Evolutionary conservation across 2,888 invertebrate genomes (phyloP).

Genomic region (Adineta ricciae): DNA sequence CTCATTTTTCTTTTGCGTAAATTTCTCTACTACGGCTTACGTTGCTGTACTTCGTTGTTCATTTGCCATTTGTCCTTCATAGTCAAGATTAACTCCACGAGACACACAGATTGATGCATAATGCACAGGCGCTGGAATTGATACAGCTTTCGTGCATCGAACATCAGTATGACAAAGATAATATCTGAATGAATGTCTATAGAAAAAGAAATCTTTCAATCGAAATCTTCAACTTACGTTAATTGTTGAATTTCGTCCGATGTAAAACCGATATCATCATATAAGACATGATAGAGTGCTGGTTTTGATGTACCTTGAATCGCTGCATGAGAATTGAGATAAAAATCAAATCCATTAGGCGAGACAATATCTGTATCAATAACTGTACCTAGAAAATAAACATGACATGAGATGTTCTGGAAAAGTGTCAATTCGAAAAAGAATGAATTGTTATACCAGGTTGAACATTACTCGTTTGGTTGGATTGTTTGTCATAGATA

Average conservation of each 20-base stretch:
- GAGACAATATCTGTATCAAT: background rate
- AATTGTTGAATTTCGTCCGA: background rate
- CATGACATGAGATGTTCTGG: too few species aligned
- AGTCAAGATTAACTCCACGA: background rate
- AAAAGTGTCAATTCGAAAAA: too few species aligned
- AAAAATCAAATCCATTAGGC: background rate
- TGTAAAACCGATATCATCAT: background rate
- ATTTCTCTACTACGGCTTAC: background rate
- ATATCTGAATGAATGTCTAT: too few species aligned
- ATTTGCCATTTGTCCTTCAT: background rate
- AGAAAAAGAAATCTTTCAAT: too few species aligned
- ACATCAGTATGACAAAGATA: background rate
- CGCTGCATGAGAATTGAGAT: background rate
- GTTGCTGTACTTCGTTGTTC: background rate
- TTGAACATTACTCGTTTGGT: background rate
- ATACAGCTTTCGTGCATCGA: background rate
- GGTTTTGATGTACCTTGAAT: background rate
- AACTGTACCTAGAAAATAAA: background rate
- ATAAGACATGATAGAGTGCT: background rate
- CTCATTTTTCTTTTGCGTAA: background rate
- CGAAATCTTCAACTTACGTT: background rate
- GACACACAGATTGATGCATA: background rate
- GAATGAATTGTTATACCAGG: too few species aligned
- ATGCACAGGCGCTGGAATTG: background rate
- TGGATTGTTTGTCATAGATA: background rate